phyloP scores from a whole-genome alignment of 2,888 invertebrate genomes.

The Lasiommata megera region DNA sequence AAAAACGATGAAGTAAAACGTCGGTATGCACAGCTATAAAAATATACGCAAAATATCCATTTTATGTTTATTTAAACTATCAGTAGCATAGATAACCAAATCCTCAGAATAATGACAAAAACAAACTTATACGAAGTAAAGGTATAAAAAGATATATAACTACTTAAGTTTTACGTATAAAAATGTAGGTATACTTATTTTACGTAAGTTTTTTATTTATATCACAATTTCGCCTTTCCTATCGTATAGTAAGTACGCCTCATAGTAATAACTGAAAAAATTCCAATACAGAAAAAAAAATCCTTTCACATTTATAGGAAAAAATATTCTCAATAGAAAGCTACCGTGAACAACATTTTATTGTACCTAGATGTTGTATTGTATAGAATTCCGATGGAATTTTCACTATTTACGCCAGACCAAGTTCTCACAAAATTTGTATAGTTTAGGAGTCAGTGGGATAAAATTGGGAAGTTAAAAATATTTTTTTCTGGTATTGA shows the following conservation, averaged over 20 bases:
- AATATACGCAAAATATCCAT: no score
- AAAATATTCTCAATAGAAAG: neutral
- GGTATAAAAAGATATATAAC: no score
- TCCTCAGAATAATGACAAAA: no score
- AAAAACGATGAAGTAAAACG: no score
- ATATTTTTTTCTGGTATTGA: no score
- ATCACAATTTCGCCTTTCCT: no score
- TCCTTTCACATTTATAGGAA: constrained; percentile 1
- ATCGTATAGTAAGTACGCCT: neutral
- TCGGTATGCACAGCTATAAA: no score
- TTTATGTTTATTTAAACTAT: no score
- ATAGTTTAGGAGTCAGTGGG: neutral
- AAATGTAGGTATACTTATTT: no score
- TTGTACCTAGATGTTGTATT: neutral
- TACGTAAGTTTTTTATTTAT: neutral
- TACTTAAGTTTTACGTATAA: no score
- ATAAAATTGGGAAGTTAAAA: neutral
- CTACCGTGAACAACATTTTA: neutral
- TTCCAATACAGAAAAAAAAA: neutral
- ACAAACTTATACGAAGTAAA: no score
- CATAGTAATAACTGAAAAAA: neutral
- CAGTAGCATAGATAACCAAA: no score
- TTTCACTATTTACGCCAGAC: neutral
- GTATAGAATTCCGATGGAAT: neutral
- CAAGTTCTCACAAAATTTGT: neutral